Base-by-base conservation (phyloP, 1,140 invertebrate species). In the Cyphomyrmex costatus region DNA sequence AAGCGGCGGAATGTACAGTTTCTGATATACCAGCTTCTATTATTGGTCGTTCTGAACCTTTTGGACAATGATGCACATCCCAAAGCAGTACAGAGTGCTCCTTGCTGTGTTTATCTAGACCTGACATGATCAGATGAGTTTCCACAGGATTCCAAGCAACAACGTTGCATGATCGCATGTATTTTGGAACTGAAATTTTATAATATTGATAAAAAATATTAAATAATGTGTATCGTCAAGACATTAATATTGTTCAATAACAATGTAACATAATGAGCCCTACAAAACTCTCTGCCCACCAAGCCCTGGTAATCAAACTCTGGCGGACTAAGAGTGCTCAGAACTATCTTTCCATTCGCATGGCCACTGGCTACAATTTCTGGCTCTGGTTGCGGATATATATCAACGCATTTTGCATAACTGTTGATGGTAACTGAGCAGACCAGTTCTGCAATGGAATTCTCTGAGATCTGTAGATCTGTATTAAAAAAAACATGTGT, bases 81-180 rank as follows among this genome's bases (percentile, higher is more conserved):
- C 97, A 98, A n/a, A 98, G 94, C 16, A 97, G 94, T 21, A 98
- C 96, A 53, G 97, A 98, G 92, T 97, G 96, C 92, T 98, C 98
- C n/a, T 97, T 97, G 84, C 98, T 96, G 92, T 98, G 97, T 93
- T 98, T 98, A 86, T 99, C 98, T 86, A 99, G 96, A 0, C 98
- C 98, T 83, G 97, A 97, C 3, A 98, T 97, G 71, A 99, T 93
- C 84, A 98, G 95, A 93, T 98, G 97, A 10, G 96, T 96, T 85
- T 99, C 98, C n/a, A 96, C 93, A n/a, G 97, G 97, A 95, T 98
- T 98, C 98, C 98, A 99, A 49, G 97, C 96, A 4, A 99, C 95
- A n/a, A 97, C 96, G 80, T 98, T 98, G 92, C 98, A 99, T 90
- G 97, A 97, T 42, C 98, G 95, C 51, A 97, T 96, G 94, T 98